Conservation (phyloP, 2,888 invertebrate genomes). For the Salticus scenicus region DNA sequence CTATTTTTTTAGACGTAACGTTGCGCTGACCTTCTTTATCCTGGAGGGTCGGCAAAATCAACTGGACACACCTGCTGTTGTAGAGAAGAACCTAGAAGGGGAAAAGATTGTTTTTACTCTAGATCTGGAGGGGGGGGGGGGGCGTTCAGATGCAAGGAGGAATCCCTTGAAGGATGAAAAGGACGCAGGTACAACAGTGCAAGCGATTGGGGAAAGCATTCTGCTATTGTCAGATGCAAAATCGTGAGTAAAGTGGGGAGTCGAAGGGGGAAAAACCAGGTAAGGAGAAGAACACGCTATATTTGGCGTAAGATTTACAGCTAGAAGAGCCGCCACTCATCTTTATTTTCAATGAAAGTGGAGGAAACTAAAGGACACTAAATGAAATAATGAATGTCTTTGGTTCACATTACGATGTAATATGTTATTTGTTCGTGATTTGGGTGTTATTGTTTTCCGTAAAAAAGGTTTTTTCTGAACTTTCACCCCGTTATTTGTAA, state of each 20-base stretch:
- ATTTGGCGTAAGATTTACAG: constrained; percentile 24
- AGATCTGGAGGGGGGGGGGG: constrained; percentile 11
- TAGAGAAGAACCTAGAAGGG: not conserved
- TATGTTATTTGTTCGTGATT: too few species aligned
- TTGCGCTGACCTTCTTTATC: constrained; percentile 64
- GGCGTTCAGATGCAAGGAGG: not conserved
- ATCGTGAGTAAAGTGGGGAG: constrained; percentile 33
- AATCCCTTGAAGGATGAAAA: constrained; percentile 27
- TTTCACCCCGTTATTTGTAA: too few species aligned
- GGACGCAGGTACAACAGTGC: constrained; percentile 24
- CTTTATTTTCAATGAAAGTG: not conserved
- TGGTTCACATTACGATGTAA: not conserved
- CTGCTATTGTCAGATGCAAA: constrained; percentile 33
- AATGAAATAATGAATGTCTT: not conserved
- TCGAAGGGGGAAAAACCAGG: constrained; percentile 36
- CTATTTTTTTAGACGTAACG: constrained; percentile 43
- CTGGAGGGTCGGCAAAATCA: constrained; percentile 34
- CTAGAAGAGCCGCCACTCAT: not conserved
- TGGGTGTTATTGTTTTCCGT: too few species aligned
- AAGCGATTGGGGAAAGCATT: constrained; percentile 48
- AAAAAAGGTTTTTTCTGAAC: too few species aligned
- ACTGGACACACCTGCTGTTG: constrained; percentile 59
- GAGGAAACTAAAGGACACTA: not conserved
- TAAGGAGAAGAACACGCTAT: not conserved
- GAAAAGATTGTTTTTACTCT: constrained; percentile 46